These are phyloP conservation scores for Phragmatobia fuliginosa DNA, from an alignment of 2,888 invertebrate genomes.

Conservation along the genomic window DNA sequence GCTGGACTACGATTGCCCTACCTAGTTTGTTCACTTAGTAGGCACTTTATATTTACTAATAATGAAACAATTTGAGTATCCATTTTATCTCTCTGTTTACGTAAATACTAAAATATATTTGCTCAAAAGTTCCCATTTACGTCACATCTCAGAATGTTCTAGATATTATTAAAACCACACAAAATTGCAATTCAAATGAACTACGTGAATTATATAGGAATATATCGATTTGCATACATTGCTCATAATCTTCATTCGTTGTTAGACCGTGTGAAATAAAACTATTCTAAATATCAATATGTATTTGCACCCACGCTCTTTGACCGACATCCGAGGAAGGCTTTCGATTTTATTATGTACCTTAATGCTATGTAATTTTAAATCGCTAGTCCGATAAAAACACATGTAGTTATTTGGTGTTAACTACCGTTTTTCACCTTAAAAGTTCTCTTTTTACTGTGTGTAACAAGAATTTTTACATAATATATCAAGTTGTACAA, in stretches of 20 bases:
- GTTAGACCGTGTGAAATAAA: conserved; percentile 17
- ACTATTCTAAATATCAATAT: conserved; percentile 16
- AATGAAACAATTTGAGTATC: no score
- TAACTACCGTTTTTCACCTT: no score
- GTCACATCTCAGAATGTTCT: conserved; percentile 25
- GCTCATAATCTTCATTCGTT: conserved; percentile 40
- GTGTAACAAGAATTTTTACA: no score
- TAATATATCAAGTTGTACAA: no score
- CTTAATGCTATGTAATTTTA: background rate
- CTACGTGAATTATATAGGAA: conserved; percentile 31
- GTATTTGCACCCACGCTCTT: conserved; percentile 14
- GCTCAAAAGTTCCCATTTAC: background rate
- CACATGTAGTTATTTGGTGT: no score
- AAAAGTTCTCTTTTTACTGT: no score
- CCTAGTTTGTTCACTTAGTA: no score
- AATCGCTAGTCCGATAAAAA: background rate
- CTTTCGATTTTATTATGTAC: background rate
- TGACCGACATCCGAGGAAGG: conserved; percentile 17
- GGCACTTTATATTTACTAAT: no score
- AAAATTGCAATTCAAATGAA: conserved; percentile 27
- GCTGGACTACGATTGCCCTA: no score
- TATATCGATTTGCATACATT: conserved; percentile 48
- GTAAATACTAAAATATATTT: background rate
- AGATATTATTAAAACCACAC: conserved; percentile 20
- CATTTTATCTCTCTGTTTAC: background rate